Conservation (phyloP, 2,113 vertebrate genomes). For the Acanthochromis polyacanthus region DNA sequence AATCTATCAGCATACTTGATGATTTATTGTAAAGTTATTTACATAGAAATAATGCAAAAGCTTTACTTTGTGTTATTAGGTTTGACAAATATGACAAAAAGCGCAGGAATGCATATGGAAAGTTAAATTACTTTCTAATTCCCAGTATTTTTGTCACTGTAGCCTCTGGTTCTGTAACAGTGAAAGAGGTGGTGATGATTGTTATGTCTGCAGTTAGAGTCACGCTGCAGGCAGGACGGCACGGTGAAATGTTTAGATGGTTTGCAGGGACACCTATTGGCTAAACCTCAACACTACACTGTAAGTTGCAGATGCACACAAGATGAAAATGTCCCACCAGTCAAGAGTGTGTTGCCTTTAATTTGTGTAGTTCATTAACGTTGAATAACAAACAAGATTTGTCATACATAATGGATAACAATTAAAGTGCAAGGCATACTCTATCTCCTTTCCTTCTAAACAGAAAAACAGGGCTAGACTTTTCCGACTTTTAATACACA, state of each 20-base stretch:
- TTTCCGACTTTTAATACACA: constrained; percentile 61
- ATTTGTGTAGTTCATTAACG: constrained; percentile 70
- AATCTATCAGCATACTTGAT: background rate
- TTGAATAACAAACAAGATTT: constrained; percentile 69
- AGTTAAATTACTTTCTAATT: constrained; percentile 15
- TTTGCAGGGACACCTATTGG: constrained; percentile 97
- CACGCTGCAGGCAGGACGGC: constrained; percentile 48
- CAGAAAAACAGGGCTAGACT: constrained; percentile 10
- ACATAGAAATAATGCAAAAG: background rate
- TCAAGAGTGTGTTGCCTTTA: constrained; percentile 57
- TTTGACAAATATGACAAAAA: constrained; percentile 29
- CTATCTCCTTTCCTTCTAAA: constrained; percentile 48
- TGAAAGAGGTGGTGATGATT: constrained; percentile 43
- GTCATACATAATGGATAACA: constrained; percentile 69
- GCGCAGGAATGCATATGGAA: constrained; percentile 11
- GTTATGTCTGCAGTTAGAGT: constrained; percentile 62
- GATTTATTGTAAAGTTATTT: background rate
- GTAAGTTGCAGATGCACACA: background rate
- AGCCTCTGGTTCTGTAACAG: constrained; percentile 51
- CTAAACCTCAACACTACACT: constrained; percentile 83
- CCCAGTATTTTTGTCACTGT: constrained; percentile 24
- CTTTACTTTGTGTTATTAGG: background rate
- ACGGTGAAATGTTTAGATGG: constrained; percentile 79
- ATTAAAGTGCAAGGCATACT: constrained; percentile 54
- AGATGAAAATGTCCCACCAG: constrained; percentile 59